A percentile compares a stretch with the other conserved stretches of the same genome.
phyloP scores from a whole-genome alignment of 2,113 vertebrate species.

The western clawed frog (Xenopus tropicalis) region DNA sequence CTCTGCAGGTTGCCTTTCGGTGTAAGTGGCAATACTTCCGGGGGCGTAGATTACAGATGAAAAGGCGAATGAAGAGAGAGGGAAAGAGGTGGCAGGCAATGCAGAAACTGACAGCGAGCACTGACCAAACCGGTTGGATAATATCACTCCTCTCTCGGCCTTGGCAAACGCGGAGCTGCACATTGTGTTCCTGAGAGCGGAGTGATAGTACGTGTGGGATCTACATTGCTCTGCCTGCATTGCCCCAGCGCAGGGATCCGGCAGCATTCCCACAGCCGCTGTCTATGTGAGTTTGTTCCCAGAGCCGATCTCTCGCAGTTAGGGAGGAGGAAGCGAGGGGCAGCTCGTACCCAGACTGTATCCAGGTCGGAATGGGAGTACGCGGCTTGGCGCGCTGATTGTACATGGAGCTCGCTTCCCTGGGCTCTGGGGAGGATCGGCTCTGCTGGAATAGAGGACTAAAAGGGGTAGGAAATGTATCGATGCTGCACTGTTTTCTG shows the following conservation, averaged over 20 bases:
- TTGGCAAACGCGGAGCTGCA: background rate
- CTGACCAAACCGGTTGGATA: conserved; percentile 28
- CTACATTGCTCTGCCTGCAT: conserved; percentile 44
- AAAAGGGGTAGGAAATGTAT: no score
- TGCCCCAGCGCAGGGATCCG: conserved; percentile 52
- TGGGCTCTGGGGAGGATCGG: no score
- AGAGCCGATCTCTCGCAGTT: background rate
- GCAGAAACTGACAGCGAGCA: conserved; percentile 12
- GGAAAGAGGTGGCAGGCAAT: conserved; percentile 18
- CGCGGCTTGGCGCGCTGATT: no score
- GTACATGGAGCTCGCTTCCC: no score
- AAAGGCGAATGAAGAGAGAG: conserved; percentile 3
- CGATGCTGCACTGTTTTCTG: no score
- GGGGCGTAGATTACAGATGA: conserved; percentile 42
- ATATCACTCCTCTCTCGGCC: background rate
- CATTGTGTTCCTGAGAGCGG: conserved; percentile 8
- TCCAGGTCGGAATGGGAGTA: background rate
- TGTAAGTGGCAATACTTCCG: conserved; percentile 46
- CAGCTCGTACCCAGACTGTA: no score
- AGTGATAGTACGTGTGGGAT: no score
- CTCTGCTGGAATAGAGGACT: no score
- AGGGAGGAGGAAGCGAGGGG: background rate
- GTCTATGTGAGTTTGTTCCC: background rate
- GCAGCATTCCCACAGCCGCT: conserved; percentile 41
- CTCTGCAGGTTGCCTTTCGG: conserved; percentile 40